Conservation (phyloP, 2,113 vertebrate genomes). For the Heterochromis multidens region DNA sequence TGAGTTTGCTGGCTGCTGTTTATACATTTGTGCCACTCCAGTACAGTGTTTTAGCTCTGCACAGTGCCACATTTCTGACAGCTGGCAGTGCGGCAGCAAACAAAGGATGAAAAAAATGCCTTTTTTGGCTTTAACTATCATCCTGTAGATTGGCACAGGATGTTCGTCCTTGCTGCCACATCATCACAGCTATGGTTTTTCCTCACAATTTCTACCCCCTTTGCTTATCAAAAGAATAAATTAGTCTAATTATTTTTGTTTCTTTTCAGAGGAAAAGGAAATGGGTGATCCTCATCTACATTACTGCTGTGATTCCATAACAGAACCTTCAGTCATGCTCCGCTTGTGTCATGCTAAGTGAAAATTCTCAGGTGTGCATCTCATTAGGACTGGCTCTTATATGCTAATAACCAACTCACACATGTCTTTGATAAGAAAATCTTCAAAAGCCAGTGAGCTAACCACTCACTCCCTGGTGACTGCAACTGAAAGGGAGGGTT, state of each 20-base stretch:
- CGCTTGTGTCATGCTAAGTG: slow-evolving; percentile 13
- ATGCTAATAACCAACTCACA: slow-evolving; percentile 14
- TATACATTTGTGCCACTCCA: slow-evolving; percentile 3
- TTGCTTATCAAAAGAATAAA: background rate
- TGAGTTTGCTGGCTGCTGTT: background rate
- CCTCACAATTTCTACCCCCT: background rate
- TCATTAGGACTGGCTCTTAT: slow-evolving; percentile 2
- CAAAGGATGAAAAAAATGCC: background rate
- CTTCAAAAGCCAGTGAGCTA: slow-evolving; percentile 31
- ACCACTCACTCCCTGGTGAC: background rate
- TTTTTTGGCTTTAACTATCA: background rate
- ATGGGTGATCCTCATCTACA: background rate
- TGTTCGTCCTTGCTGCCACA: slow-evolving; percentile 8
- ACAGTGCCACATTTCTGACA: background rate
- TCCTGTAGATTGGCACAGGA: slow-evolving; percentile 3
- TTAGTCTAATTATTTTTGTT: slow-evolving; percentile 23
- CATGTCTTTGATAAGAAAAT: slow-evolving; percentile 15
- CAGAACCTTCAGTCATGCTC: background rate
- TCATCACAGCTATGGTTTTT: slow-evolving; percentile 9
- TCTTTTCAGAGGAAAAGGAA: slow-evolving; percentile 15
- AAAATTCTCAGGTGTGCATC: slow-evolving; percentile 15
- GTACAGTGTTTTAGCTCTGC: background rate
- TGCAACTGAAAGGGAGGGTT: slow-evolving; percentile 10
- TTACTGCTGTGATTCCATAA: background rate
- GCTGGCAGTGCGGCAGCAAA: background rate